phyloP scores from a whole-genome alignment of 37 sponge, comb jelly and placozoan genomes.

The Mnemiopsis leidyi region DNA sequence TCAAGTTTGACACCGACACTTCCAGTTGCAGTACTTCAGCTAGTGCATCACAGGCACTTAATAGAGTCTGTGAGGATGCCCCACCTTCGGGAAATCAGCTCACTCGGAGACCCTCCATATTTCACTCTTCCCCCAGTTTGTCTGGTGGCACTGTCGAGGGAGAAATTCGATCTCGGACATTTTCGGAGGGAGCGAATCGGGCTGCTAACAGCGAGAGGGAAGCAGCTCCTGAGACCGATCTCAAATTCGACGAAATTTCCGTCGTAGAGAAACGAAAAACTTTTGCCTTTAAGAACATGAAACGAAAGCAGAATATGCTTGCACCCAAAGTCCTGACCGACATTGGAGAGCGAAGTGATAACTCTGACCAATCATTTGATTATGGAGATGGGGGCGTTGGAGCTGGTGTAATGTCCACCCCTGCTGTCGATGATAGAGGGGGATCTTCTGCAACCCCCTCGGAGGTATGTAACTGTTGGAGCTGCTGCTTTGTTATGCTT shows the following conservation, averaged over 20 bases:
- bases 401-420: neutral
- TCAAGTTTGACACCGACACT: neutral
- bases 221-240: neutral
- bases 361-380: conserved; percentile 63
- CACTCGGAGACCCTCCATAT: neutral
- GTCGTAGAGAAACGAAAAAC: conserved; percentile 23
- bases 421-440: neutral
- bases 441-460: neutral
- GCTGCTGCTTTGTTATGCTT: neutral
- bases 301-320: conserved; percentile 44
- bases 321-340: conserved; percentile 40
- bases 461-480: neutral
- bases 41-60: neutral
- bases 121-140: neutral
- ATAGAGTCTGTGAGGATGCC: neutral
- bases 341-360: conserved; percentile 61
- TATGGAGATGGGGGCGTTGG: neutral
- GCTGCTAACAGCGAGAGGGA: neutral
- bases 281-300: neutral
- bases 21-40: neutral
- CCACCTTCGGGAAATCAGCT: neutral
- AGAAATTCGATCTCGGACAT: neutral
- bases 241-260: neutral
- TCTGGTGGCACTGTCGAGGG: neutral
- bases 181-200: neutral